These are phyloP conservation scores for Patella pellucida DNA, from an alignment of 2,888 invertebrate genomes.

Conservation along the genomic window DNA sequence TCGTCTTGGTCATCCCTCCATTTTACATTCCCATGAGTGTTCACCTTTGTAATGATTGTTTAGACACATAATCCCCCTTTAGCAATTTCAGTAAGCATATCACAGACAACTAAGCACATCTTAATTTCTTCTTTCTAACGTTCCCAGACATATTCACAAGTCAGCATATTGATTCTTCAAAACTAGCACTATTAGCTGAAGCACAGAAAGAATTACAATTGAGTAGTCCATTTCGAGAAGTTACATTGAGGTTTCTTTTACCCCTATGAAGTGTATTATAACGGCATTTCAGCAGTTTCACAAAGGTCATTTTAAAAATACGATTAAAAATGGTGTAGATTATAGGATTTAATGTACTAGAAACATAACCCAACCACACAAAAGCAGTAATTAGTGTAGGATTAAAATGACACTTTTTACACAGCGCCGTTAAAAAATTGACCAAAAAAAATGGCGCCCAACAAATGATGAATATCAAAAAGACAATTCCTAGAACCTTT, in stretches of 20 bases:
- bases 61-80: too few relatives aligned
- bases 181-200: constrained; percentile 25
- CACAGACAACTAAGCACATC: too few relatives aligned
- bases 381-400: constrained; percentile 65
- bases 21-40: too few relatives aligned
- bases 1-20: too few relatives aligned
- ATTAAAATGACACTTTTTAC: constrained; percentile 81
- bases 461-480: constrained; percentile 68
- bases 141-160: too few relatives aligned
- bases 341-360: constrained; percentile 70
- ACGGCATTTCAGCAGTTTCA: constrained; percentile 62
- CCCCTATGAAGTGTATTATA: constrained; percentile 55
- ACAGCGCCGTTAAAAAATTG: constrained; percentile 74
- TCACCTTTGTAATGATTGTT: too few relatives aligned
- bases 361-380: constrained; percentile 70
- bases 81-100: too few relatives aligned
- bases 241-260: constrained; percentile 30
- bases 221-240: constrained; percentile 20
- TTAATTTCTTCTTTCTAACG: too few relatives aligned
- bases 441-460: constrained; percentile 71
- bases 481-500: constrained; percentile 77
- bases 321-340: constrained; percentile 71
- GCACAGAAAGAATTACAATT: constrained; percentile 22
- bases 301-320: constrained; percentile 67
- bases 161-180: constrained; percentile 36